Evolutionary conservation across 2,113 vertebrate genomes (phyloP).

Genomic region (Gnathonemus longibarbis): DNA sequence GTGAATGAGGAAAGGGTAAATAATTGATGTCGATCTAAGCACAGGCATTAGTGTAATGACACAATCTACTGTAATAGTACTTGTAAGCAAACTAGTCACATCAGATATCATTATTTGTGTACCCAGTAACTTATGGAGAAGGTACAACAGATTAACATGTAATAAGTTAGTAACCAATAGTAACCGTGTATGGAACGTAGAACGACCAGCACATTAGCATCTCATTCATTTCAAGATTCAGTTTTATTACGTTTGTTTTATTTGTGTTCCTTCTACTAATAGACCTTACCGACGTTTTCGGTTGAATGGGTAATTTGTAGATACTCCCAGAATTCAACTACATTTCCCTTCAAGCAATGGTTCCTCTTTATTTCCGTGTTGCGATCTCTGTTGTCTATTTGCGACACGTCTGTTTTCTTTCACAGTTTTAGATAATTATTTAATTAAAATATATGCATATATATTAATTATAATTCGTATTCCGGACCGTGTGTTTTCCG

Average conservation of each 20-base stretch:
- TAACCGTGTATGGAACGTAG: not conserved
- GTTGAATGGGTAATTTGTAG: not conserved
- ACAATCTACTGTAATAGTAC: not conserved
- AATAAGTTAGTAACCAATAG: not conserved
- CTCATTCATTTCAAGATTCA: not conserved
- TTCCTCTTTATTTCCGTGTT: not conserved
- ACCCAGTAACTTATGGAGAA: not conserved
- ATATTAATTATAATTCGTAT: not conserved
- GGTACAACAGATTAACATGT: not conserved
- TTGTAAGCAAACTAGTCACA: not conserved
- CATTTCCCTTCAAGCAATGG: slow-evolving; percentile 33
- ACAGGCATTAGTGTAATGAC: not conserved
- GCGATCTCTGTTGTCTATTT: not conserved
- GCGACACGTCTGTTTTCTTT: not conserved
- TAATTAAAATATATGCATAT: not conserved
- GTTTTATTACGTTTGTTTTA: not conserved
- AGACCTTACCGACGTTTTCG: not conserved
- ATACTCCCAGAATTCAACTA: slow-evolving; percentile 24
- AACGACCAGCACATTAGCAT: not conserved
- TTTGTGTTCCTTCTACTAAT: not conserved
- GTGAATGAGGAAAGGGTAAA: not conserved
- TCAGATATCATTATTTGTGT: not conserved
- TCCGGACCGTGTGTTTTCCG: not conserved
- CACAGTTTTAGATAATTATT: slow-evolving; percentile 6
- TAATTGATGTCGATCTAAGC: not conserved